Evolutionary conservation across 2,888 invertebrate species (phyloP), one percentile per base, ranked within the genome.

Genomic region (Drosophila rellima): DNA sequence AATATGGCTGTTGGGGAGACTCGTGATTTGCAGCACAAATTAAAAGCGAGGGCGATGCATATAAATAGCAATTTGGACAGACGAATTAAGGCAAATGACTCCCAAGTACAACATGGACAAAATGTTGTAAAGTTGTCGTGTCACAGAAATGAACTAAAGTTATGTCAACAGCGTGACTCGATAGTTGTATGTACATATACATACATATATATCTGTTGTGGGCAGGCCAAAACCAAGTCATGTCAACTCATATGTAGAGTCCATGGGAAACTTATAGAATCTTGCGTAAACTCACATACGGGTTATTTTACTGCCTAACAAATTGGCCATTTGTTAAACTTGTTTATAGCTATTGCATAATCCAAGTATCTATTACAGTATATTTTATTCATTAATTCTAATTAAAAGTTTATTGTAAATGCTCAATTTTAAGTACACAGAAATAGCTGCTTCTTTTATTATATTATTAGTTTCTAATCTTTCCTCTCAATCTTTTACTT

Each of bases 31-130:
- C 84, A 69, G 84, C 70, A 73, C 84, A 84, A 83, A 83, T 83
- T 83, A 83, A 83, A 87, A 82, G 84, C 84, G 83, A 86, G 82
- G 87, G 87, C 82, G 87, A 74, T 87, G 82, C 86, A 82, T 82
- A 86, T 87, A 86, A 83, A 83, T 82, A 87, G 83, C 87, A 83
- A 83, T 83, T 83, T 83, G 75, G 87, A 78, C 84, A 79, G 87
- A 77, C 74, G 87, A 86, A 83, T 83, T 83, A 86, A 83, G 73
- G 67, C 84, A 86, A 83, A 83, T 83, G 82, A 83, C 84, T 83
- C 45, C 78, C 37, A 59, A 29, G 39, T 23, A 59, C 37, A 45
- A 42, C 54, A 42, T 29, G 65, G 40, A 52, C 39, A n/a, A 48
- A 55, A 66, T 62, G 65, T 65, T 79, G 56, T 70, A 66, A 63